Percentiles rank a stretch among this genome's conserved stretches.
These are phyloP conservation scores for Aythya baeri DNA, from an alignment of 2,113 vertebrate genomes.

Conservation along the genomic window DNA sequence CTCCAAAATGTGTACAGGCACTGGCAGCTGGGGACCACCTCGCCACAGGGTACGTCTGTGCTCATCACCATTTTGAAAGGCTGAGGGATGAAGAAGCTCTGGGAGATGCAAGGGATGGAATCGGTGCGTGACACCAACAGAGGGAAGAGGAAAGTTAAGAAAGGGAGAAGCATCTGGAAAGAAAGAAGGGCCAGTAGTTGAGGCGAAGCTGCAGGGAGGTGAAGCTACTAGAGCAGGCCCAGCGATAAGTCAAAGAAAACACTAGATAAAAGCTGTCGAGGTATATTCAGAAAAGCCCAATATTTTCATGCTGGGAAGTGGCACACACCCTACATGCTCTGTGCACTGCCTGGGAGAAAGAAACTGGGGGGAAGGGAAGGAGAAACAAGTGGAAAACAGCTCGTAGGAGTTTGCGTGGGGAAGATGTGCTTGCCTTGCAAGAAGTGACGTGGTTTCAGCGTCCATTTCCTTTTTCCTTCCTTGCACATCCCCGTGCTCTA, in stretches of 20 bases:
- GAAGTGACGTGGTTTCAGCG: background rate
- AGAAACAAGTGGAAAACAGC: background rate
- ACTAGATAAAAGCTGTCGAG: background rate
- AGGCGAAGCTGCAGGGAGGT: background rate
- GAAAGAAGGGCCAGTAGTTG: background rate
- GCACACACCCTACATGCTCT: fast-evolving
- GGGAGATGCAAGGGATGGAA: background rate
- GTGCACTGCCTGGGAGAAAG: background rate
- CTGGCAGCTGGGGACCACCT: too few relatives aligned
- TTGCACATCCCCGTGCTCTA: background rate
- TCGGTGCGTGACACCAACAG: background rate
- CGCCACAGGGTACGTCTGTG: too few relatives aligned
- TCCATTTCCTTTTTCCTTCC: background rate
- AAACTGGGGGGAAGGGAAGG: background rate
- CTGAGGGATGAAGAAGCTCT: background rate
- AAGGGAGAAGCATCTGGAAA: background rate
- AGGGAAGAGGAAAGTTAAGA: background rate
- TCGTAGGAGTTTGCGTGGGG: background rate
- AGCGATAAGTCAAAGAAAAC: background rate
- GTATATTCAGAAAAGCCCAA: background rate
- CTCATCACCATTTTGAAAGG: background rate
- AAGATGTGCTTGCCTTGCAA: background rate
- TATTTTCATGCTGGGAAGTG: background rate
- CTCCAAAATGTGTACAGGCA: too few relatives aligned
- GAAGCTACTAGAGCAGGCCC: background rate